phyloP scores from a whole-genome alignment of 92 coral and sea anemone species.

The Pocillopora grandis region DNA sequence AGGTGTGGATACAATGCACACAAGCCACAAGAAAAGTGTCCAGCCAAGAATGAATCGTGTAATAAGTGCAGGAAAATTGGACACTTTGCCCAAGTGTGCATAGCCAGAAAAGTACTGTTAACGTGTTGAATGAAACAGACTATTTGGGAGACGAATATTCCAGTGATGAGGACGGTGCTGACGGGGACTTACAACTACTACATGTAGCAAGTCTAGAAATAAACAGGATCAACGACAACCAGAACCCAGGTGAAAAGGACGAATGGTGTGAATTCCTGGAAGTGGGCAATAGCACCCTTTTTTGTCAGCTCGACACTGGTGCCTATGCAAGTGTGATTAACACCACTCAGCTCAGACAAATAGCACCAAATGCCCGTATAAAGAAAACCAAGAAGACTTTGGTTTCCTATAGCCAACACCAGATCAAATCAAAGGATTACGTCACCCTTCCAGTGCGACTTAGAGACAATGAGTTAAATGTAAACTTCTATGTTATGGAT shows the following conservation, averaged over 20 bases:
- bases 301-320: slow-evolving; percentile 52
- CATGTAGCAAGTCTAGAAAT: slow-evolving; percentile 22
- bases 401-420: slow-evolving; percentile 60
- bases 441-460: slow-evolving; percentile 38
- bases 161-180: slow-evolving; percentile 23
- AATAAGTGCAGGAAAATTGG: slow-evolving; percentile 37
- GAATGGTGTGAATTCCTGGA: slow-evolving; percentile 57
- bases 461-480: slow-evolving; percentile 30
- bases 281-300: slow-evolving; percentile 43
- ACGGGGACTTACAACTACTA: slow-evolving; percentile 25
- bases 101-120: slow-evolving; percentile 9
- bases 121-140: neutral
- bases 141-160: slow-evolving; percentile 7
- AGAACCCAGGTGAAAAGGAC: neutral
- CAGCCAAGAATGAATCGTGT: slow-evolving; percentile 47
- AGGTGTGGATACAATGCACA: slow-evolving; percentile 43
- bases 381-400: slow-evolving; percentile 59
- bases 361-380: slow-evolving; percentile 52
- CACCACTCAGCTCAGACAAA: slow-evolving; percentile 42
- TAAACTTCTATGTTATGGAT: slow-evolving; percentile 59
- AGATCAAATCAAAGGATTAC: slow-evolving; percentile 48
- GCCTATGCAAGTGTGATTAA: slow-evolving; percentile 56
- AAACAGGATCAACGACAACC: neutral
- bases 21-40: slow-evolving; percentile 48
- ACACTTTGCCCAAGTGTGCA: slow-evolving; percentile 57